Percentiles rank a stretch among this genome's conserved stretches.
These are phyloP conservation scores for Podiceps cristatus DNA, from an alignment of 2,113 vertebrate species.

Conservation along the genomic window DNA sequence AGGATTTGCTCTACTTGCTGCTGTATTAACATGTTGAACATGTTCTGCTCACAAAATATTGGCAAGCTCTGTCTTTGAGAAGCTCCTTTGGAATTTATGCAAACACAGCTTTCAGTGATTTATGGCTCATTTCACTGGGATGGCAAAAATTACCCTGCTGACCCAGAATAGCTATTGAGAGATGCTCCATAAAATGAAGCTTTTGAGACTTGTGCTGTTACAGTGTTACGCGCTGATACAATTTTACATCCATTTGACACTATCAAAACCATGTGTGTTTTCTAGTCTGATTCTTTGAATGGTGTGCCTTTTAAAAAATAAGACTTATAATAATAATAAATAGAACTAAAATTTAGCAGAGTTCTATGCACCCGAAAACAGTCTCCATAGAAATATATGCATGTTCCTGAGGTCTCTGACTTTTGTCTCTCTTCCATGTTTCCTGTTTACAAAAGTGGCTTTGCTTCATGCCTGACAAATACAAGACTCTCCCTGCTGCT, in stretches of 20 bases:
- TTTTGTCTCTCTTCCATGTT: not conserved
- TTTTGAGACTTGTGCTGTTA: not conserved
- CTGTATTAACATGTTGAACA: not conserved
- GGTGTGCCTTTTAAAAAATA: not conserved
- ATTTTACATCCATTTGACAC: not conserved
- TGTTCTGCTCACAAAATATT: not conserved
- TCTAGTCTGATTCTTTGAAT: not conserved
- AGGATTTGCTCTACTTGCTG: not conserved
- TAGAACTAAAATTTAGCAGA: not conserved
- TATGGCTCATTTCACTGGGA: conserved; percentile 29
- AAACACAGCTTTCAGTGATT: not conserved
- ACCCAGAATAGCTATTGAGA: not conserved
- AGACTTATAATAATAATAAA: not conserved
- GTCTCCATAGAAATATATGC: accelerated
- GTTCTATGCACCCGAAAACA: not conserved
- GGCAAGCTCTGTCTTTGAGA: not conserved
- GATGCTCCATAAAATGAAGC: not conserved
- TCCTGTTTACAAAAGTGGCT: not conserved
- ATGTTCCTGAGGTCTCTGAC: not conserved
- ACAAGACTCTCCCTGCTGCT: not conserved
- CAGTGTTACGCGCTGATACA: not conserved
- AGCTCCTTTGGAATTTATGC: conserved; percentile 1
- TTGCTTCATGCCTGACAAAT: not conserved
- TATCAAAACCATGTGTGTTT: not conserved
- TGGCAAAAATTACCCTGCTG: conserved; percentile 1